These are phyloP conservation scores for Psittacula derbiana DNA, from an alignment of 2,797 vertebrate species.

Conservation along the genomic window DNA sequence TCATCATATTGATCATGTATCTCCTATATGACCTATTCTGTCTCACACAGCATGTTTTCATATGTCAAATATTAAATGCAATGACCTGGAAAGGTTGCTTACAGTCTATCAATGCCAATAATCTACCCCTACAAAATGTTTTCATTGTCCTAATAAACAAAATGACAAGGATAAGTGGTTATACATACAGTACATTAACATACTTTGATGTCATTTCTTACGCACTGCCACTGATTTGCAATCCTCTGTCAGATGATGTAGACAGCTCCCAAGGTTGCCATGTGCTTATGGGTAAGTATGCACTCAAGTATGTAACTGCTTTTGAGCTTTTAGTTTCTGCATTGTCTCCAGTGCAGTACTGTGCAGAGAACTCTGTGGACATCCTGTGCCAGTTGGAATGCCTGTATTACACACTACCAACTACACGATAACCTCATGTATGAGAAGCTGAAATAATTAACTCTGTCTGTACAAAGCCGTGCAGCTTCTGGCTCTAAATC, in stretches of 20 bases:
- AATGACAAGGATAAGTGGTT: neutral
- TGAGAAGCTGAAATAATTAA: neutral
- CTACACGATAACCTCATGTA: neutral
- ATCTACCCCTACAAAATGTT: neutral
- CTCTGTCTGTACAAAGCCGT: neutral
- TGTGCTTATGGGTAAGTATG: neutral
- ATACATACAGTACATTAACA: neutral
- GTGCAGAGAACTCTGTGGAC: fast-evolving
- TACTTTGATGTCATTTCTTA: neutral
- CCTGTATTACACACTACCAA: too few relatives aligned
- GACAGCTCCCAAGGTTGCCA: neutral
- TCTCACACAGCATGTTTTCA: neutral
- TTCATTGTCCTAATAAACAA: neutral
- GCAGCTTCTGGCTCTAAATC: neutral
- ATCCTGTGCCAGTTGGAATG: neutral
- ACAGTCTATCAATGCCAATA: neutral
- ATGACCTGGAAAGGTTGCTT: neutral
- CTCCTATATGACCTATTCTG: neutral
- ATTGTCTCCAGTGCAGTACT: neutral
- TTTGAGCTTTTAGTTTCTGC: neutral
- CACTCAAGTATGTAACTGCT: neutral
- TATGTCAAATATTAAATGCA: neutral
- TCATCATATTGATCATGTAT: neutral
- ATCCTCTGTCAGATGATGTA: neutral
- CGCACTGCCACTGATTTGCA: neutral